phyloP scores from a whole-genome alignment of 2,888 invertebrate species.

The Noctua janthina region DNA sequence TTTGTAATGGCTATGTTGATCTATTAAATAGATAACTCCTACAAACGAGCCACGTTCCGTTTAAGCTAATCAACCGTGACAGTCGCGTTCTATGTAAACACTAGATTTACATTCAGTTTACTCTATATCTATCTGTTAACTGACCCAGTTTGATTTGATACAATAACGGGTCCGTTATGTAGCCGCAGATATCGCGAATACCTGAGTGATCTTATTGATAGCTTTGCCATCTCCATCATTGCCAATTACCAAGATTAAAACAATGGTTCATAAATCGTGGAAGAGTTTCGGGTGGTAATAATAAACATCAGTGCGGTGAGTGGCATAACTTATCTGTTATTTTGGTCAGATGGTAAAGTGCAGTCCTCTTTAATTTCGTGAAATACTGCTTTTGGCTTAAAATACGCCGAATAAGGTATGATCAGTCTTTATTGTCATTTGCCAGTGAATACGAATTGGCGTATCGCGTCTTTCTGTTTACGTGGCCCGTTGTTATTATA shows the following conservation, averaged over 20 bases:
- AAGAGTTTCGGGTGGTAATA: slow-evolving; percentile 69
- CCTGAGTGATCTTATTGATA: slow-evolving; percentile 48
- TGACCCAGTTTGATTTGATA: slow-evolving; percentile 54
- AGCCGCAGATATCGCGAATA: slow-evolving; percentile 40
- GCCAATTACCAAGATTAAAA: slow-evolving; percentile 68
- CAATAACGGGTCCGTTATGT: slow-evolving; percentile 42
- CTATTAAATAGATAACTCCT: slow-evolving; percentile 61
- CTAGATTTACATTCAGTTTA: slow-evolving; percentile 61
- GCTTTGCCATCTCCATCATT: slow-evolving; percentile 55
- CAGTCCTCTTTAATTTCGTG: slow-evolving; percentile 71
- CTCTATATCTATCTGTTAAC: slow-evolving; percentile 38
- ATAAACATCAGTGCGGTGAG: slow-evolving; percentile 68
- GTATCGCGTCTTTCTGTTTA: slow-evolving; percentile 69
- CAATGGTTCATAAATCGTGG: slow-evolving; percentile 77
- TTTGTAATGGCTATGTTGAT: slow-evolving; percentile 61
- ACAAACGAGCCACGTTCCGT: slow-evolving; percentile 48
- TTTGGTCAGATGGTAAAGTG: slow-evolving; percentile 70
- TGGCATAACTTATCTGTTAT: slow-evolving; percentile 71
- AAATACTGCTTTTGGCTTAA: slow-evolving; percentile 75
- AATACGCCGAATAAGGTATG: slow-evolving; percentile 73
- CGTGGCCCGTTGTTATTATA: slow-evolving; percentile 66
- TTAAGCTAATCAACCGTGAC: slow-evolving; percentile 62
- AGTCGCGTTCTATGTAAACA: slow-evolving; percentile 59
- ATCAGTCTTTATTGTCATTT: slow-evolving; percentile 77
- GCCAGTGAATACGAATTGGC: slow-evolving; percentile 76